Base-by-base conservation (phyloP, 1,140 invertebrate species). In the Battus philenor region DNA sequence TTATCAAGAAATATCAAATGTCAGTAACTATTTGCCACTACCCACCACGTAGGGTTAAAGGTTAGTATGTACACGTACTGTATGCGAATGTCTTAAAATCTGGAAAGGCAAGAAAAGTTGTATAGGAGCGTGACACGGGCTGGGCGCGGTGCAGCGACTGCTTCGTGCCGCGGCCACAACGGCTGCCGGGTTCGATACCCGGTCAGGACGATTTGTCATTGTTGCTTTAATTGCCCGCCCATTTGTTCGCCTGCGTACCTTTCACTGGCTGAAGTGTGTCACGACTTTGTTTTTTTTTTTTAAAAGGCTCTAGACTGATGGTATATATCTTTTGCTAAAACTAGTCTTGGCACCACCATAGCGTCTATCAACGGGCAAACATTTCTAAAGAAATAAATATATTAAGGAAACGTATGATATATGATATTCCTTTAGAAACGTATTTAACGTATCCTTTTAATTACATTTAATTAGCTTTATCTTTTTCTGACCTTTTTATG, bases 201-300 rank as follows among this genome's bases (percentile, higher is more conserved):
- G 46, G 20, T 33, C 49, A 27, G 39, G 17, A 38, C 39, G 22
- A 39, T 53, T 50, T 61, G 52, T 68, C 54, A 63, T 62, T 65
- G 59, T 62, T 43, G 47, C 48, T 62, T 60, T 66, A 63, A 68
- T 68, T 65, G 51, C 60, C 50, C 34, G 32, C 30, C 31, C 30
- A 33, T 48, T 54, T 53, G 53, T 44, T 54, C 41, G 29, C n/a
- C n/a, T n/a, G n/a, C n/a, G 41, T 45, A 38, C 52, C 54, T 66
- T 59, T 59, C 53, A 52, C 59, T 49, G 33, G 32, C n/a, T n/a
- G n/a, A n/a, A 33, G 15, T 26, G 27, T 38, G 30, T 50, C 48
- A 50, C 34, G 33, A 36, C 18, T 50, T 45, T 32, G 33, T 50
- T 50, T 45, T 45, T 50, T 38, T 38, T 10, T 8, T 12, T n/a